Base-by-base conservation (phyloP, 1,140 invertebrate genomes). In the Halesus radiatus region DNA sequence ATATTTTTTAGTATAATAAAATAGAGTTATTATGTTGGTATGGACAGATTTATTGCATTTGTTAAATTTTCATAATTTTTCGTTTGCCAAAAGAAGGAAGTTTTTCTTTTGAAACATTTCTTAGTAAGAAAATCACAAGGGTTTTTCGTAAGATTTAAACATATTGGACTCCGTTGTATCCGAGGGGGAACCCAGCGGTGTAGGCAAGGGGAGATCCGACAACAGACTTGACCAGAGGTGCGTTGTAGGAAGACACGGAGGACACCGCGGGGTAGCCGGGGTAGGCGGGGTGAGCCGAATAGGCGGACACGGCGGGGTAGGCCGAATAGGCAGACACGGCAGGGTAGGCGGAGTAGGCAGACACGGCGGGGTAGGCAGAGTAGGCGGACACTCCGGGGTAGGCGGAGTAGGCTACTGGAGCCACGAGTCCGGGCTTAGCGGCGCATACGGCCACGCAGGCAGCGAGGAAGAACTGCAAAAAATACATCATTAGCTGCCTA, bases 391-490 rank as follows among this genome's bases (percentile, higher is more conserved):
- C 83, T 37, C 52, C 78, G n/a, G 79, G 82, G 50, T 75, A 75
- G 16, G 77, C 20, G 83, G 83, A 80, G 78, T 83, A 84, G 16
- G 79, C 73, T 13, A 53, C 22, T 29, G 74, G 22, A 7, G 60
- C 81, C 77, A 84, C 84, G 5, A 45, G 1, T 78, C 84, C 87
- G 68, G 90, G 90, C 84, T 85, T 88, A 81, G 91, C 91, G 82
- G 88, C 88, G 52, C 89, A 90, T 76, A 90, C 85, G 58, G 88
- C 90, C 86, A 91, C 83, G 75, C 90, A 79, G 80, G 89, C 88
- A 84, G 90, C 87, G 80, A 91, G 80, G 76, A 86, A 84, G 77
- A 74, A 74, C 72, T 74, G 23, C 89, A 87, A 88, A 89, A 85
- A 10, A 86, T 68, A 45, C 13, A 13, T 45, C 8, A 45, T 45